Evolutionary conservation across 2,113 vertebrate genomes (phyloP).

Genomic region (Orycteropus afer): DNA sequence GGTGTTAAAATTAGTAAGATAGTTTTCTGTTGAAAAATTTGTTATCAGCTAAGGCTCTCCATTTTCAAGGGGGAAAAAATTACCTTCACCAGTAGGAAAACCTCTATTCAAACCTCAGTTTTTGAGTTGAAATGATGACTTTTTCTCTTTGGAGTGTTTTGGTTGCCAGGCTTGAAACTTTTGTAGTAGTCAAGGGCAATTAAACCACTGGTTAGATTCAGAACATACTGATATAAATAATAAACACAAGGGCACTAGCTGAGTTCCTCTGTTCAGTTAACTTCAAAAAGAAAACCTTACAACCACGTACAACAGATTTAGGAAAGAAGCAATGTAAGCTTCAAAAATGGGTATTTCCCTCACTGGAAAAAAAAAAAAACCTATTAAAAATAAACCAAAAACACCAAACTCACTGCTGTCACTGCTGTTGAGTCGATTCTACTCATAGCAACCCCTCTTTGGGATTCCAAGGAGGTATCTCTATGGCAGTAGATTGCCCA

Average conservation of each 20-base stretch:
- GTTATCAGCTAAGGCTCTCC: neutral
- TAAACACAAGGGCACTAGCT: neutral
- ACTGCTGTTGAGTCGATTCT: too few species aligned
- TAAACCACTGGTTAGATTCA: neutral
- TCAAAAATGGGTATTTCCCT: neutral
- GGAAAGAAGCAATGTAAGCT: neutral
- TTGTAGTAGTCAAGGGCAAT: neutral
- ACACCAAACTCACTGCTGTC: too few species aligned
- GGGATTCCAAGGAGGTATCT: too few species aligned
- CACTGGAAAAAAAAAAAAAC: neutral
- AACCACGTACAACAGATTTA: neutral
- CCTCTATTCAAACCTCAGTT: slow-evolving; percentile 9
- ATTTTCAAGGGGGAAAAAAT: neutral
- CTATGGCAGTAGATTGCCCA: too few species aligned
- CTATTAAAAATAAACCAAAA: too few species aligned
- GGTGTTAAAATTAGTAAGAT: slow-evolving; percentile 32
- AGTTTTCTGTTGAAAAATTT: slow-evolving; percentile 32
- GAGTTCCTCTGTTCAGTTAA: slow-evolving; percentile 14
- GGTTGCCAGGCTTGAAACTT: slow-evolving; percentile 18
- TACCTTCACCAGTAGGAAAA: neutral
- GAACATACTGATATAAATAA: neutral
- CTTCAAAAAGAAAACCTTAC: slow-evolving; percentile 23
- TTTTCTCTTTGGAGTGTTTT: slow-evolving; percentile 1
- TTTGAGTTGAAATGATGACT: neutral
- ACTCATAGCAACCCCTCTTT: too few species aligned